A percentile compares a stretch with the other conserved stretches of the same genome.
These are phyloP conservation scores for Leucoraja erinaceus DNA, from an alignment of 2,113 vertebrate species.

Conservation along the genomic window DNA sequence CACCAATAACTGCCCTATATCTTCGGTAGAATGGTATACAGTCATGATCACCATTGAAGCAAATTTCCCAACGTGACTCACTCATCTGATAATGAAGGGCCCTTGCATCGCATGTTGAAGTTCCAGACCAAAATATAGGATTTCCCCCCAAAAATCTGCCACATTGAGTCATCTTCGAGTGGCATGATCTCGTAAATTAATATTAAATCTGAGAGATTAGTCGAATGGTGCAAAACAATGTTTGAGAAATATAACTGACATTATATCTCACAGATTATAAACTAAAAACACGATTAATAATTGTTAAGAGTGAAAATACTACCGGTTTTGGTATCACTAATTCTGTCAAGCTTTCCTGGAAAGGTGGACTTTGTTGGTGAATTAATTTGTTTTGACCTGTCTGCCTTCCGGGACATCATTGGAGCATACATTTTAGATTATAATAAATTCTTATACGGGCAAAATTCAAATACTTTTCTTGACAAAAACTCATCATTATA, in stretches of 20 bases:
- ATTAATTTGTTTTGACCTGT: neutral
- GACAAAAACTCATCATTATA: neutral
- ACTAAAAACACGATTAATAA: conserved; percentile 2
- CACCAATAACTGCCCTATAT: neutral
- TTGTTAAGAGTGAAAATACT: conserved; percentile 27
- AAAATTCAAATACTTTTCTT: neutral
- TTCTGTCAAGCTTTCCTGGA: conserved; percentile 30
- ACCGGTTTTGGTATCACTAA: conserved; percentile 7
- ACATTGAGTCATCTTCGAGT: neutral
- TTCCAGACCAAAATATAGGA: neutral
- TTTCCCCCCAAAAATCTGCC: neutral
- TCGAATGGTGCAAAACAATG: neutral
- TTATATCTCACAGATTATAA: conserved; percentile 3
- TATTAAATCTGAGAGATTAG: conserved; percentile 6
- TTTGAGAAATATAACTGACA: neutral
- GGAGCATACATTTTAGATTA: neutral
- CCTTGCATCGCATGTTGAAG: too few species aligned
- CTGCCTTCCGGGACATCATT: neutral
- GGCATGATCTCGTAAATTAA: neutral
- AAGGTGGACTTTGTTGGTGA: neutral
- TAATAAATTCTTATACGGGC: neutral
- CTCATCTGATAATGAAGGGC: neutral
- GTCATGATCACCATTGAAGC: neutral
- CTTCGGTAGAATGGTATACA: neutral
- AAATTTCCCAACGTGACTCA: neutral